Base-by-base conservation (phyloP, 2,888 invertebrate species). In the Nemapogon koenigi region DNA sequence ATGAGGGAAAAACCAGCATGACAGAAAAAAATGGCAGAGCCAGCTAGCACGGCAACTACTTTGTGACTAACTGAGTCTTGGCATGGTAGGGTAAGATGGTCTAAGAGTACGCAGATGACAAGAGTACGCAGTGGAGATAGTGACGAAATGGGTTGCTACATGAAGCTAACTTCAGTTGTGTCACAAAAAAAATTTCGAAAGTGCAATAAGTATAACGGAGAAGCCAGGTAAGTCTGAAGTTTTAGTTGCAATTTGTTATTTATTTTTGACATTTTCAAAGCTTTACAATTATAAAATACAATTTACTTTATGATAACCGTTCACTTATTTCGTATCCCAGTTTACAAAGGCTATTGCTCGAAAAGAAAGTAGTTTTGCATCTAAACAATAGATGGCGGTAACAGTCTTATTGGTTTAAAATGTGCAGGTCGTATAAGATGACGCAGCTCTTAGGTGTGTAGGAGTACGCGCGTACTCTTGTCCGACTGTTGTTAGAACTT, bases 371-470 rank as follows among this genome's bases (percentile, higher is more conserved):
- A n/a, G n/a, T n/a, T n/a, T n/a, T n/a, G n/a, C n/a, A n/a, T n/a
- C n/a, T n/a, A n/a, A 33, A 7, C 22, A 10, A 6, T 22, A 22
- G 22, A 22, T 22, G 22, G 22, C 22, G 10, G 22, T 22, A 7
- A n/a, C n/a, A 22, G 22, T 7, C 10, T 22, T 22, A 10, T 22
- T 7, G 10, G 4, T 7, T 22, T 22, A 22, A 22, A 22, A 35
- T 35, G 22, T 35, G 35, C 15, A 22, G n/a, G 13, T 16, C 14
- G 35, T 22, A 10, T 22, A 22, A 22, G 10, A 22, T 22, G 10
- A 22, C 10, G 22, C 22, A 22, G 22, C 10, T 22, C 6, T 4
- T 7, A 22, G 22, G 22, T 22, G 4, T 22, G 10, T 22, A 22
- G 10, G 22, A 22, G 10, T 22, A 22, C 22, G 22, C 22, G 22